Percentiles rank a stretch among this genome's conserved stretches.
Evolutionary conservation across 1,140 invertebrate species (phyloP).

Genomic region (Probaryconus sp.): DNA sequence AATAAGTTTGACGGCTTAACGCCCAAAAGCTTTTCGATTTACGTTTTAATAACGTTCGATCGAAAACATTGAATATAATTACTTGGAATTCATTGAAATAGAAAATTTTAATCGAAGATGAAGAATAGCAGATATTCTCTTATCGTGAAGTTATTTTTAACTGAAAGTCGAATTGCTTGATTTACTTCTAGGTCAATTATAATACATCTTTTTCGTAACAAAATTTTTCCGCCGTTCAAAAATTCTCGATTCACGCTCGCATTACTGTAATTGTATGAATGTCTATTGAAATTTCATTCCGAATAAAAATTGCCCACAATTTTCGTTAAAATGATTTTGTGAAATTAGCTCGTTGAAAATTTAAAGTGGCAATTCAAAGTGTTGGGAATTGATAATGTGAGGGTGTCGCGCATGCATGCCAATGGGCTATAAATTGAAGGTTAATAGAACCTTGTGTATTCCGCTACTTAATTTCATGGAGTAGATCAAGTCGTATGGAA

Average conservation of each 20-base stretch:
- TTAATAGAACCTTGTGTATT: conserved; percentile 40
- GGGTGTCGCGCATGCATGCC: conserved; percentile 33
- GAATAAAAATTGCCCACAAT: too few species aligned
- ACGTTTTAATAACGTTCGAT: conserved; percentile 16
- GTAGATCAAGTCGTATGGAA: conserved; percentile 49
- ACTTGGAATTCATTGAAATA: conserved; percentile 10
- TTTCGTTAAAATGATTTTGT: conserved; percentile 14
- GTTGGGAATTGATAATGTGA: conserved; percentile 23
- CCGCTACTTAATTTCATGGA: conserved; percentile 31
- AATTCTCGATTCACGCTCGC: too few species aligned
- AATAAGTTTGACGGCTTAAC: conserved; percentile 1
- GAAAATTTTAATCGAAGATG: conserved; percentile 14
- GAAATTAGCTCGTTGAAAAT: conserved; percentile 9
- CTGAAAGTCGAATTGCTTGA: conserved; percentile 7
- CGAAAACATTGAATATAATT: conserved; percentile 35
- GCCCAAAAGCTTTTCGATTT: conserved; percentile 10
- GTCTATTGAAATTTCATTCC: too few species aligned
- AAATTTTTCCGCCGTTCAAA: too few species aligned
- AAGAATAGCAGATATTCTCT: conserved; percentile 12
- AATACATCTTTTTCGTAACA: too few species aligned
- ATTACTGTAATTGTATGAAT: too few species aligned
- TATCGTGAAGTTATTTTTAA: conserved; percentile 28
- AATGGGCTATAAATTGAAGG: conserved; percentile 48
- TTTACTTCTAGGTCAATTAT: conserved; percentile 9
- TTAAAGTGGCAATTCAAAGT: conserved; percentile 35